phyloP scores from a whole-genome alignment of 2,797 vertebrate genomes.

The Knipowitschia caucasica region DNA sequence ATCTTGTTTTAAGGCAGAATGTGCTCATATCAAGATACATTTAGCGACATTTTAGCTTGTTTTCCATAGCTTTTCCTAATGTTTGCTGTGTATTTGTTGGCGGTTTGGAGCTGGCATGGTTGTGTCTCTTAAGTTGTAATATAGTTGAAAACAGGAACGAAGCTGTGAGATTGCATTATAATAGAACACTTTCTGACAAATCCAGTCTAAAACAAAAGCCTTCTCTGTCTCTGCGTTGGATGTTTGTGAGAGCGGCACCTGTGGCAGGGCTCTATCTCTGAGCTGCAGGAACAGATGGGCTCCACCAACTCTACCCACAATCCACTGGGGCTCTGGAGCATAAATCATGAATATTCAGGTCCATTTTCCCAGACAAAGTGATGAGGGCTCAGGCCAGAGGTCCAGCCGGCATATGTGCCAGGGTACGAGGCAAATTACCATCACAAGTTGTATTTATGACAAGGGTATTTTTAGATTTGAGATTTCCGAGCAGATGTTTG shows the following conservation, averaged over 20 bases:
- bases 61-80: too few relatives aligned
- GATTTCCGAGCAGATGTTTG: too few relatives aligned
- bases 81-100: too few relatives aligned
- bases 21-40: too few relatives aligned
- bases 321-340: constrained; percentile 43
- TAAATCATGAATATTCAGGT: constrained; percentile 57
- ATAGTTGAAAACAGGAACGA: too few relatives aligned
- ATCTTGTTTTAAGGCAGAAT: too few relatives aligned
- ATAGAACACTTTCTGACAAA: neutral
- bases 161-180: neutral
- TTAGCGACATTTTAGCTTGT: too few relatives aligned
- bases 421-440: constrained; percentile 37
- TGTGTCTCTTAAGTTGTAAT: too few relatives aligned
- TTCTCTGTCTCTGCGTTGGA: constrained; percentile 11
- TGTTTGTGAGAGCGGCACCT: constrained; percentile 40
- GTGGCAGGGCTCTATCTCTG: constrained; percentile 48
- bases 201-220: neutral
- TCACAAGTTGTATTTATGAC: constrained; percentile 26
- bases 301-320: constrained; percentile 40
- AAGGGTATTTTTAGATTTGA: constrained; percentile 21
- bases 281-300: constrained; percentile 61
- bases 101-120: too few relatives aligned
- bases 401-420: constrained; percentile 42
- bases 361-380: constrained; percentile 32
- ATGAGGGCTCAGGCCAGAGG: constrained; percentile 37